Conservation (phyloP, 2,797 vertebrate genomes). For the Hylomyscus alleni region DNA sequence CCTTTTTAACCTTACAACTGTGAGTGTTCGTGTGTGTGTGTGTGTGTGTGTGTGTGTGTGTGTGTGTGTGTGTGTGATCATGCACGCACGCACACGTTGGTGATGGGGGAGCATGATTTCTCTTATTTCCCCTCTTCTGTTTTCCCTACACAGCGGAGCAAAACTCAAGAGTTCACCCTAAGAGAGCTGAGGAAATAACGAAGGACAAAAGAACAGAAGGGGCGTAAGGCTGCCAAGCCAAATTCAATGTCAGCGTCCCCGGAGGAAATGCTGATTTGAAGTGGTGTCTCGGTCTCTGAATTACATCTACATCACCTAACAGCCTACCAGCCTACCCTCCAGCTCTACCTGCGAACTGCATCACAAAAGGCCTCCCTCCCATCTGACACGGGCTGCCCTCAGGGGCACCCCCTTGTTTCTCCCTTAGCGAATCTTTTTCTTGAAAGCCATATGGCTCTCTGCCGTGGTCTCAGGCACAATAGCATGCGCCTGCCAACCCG, state of each 20-base stretch:
- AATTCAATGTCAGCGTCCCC: not conserved
- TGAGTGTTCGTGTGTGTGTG: too few relatives aligned
- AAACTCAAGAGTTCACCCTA: conserved; percentile 19
- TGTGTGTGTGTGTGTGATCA: too few relatives aligned
- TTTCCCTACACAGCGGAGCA: not conserved
- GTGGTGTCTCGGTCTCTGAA: not conserved
- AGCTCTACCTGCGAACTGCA: not conserved
- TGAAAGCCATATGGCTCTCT: conserved; percentile 72
- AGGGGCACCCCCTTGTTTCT: conserved; percentile 1
- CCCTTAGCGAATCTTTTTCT: conserved; percentile 5
- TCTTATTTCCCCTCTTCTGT: not conserved
- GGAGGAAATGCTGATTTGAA: not conserved
- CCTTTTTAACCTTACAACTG: not conserved
- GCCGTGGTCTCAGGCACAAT: conserved; percentile 66
- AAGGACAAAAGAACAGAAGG: conserved; percentile 38
- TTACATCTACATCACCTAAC: not conserved
- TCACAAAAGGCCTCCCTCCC: not conserved
- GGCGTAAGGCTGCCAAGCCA: conserved; percentile 17
- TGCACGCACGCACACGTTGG: rapidly evolving
- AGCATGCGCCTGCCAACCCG: conserved; percentile 58
- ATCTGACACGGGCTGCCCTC: not conserved
- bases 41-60: too few relatives aligned
- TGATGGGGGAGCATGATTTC: not conserved
- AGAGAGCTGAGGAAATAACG: not conserved
- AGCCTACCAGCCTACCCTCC: not conserved